Evolutionary conservation across 1,140 invertebrate species (phyloP), one percentile per base, ranked within the genome.

Genomic region (Drosophila prosaltans): DNA sequence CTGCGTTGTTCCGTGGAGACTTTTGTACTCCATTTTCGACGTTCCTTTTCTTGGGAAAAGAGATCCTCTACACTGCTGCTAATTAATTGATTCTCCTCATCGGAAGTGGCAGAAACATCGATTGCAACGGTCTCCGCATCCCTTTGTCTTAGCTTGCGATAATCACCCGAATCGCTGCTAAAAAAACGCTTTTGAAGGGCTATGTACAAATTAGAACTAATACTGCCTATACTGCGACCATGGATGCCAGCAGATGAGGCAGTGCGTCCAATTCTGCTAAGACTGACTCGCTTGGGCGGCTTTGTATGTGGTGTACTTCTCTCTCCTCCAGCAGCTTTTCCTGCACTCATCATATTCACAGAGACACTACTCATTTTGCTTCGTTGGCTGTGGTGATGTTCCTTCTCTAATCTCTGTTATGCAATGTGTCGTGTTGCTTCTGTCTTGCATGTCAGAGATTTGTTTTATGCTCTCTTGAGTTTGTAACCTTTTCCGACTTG

Each of bases 51-150:
- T 9, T 48, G 55, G 28, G 59, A 64, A 16, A 89, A 88, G 2
- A 88, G 51, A 74, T 88, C 78, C 41, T 88, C 84, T 7, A 80
- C 77, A 58, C 83, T 88, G 67, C 83, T 88, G 67, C 69, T 83
- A 68, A 69, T 82, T 24, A 61, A 61, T 51, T 73, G 48, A 10
- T 57, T 51, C 21, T 61, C 63, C 45, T 55, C 76, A 6, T 70
- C 70, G 11, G 84, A 88, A 32, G 66, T 74, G 48, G 40, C 60
- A 0, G 45, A 62, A 30, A 51, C 64, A 0, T 41, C 48, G 7
- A 43, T 1, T 10, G 39, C 48, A n/a, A 77, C 83, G 2, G 65
- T 16, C 45, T 88, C 84, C 0, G 74, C 77, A 43, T 88, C 83
- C 24, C 69, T 69, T 43, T 88, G 83, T 9, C 77, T 60, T 16